phyloP scores from a whole-genome alignment of 2,113 vertebrate species.

The Ceratotherium simum region DNA sequence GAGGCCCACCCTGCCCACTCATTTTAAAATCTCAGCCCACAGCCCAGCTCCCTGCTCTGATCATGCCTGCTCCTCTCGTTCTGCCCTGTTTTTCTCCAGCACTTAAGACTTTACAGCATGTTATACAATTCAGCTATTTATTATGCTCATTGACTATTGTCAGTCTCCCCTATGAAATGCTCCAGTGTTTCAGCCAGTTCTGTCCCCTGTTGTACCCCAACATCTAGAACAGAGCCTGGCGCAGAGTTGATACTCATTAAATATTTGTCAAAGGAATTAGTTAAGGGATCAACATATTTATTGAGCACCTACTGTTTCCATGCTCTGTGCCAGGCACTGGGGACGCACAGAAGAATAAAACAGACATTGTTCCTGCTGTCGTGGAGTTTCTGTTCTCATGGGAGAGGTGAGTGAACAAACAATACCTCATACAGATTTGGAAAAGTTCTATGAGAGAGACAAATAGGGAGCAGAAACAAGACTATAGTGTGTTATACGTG shows the following conservation, averaged over 20 bases:
- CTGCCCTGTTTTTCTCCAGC: not conserved
- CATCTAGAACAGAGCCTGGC: not conserved
- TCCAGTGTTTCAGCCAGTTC: not conserved
- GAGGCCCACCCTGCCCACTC: not conserved
- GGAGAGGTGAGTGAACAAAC: not conserved
- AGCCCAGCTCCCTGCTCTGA: too few species aligned
- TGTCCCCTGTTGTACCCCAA: not conserved
- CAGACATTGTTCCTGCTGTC: not conserved
- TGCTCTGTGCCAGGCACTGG: not conserved
- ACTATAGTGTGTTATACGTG: not conserved
- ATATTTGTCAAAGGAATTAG: not conserved
- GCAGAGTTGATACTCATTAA: not conserved
- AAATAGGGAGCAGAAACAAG: not conserved
- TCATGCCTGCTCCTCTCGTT: not conserved
- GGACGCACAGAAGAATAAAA: not conserved
- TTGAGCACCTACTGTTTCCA: not conserved
- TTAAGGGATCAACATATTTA: not conserved
- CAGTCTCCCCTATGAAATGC: not conserved
- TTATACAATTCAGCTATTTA: not conserved
- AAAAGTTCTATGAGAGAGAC: not conserved
- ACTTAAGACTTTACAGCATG: not conserved
- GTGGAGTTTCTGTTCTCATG: not conserved
- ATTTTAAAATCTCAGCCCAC: not conserved
- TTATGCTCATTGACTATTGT: not conserved
- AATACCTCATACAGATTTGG: not conserved